A percentile compares a stretch with the other conserved stretches of the same genome.
Conservation (phyloP, 2,797 vertebrate species). For the Tarsius wallacei region DNA sequence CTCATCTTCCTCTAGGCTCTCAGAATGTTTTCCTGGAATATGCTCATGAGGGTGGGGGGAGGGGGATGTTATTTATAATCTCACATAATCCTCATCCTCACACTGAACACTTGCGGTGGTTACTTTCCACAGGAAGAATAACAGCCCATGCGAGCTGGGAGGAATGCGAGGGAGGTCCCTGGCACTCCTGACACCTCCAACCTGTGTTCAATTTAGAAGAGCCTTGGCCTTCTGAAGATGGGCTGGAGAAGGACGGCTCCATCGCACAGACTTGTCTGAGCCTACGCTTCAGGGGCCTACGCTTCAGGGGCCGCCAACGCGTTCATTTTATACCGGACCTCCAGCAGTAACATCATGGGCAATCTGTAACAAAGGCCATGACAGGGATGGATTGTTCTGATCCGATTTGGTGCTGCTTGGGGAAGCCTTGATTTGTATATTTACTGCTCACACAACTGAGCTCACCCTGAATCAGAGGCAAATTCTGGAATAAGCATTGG, state of each 20-base stretch:
- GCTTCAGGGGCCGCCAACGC: background rate
- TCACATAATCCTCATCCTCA: conserved; percentile 81
- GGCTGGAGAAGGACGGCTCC: background rate
- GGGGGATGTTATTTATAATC: conserved; percentile 88
- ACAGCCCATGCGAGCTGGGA: background rate
- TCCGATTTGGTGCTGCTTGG: accelerated
- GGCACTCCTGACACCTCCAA: background rate
- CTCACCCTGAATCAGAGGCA: background rate
- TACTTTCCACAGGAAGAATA: conserved; percentile 70
- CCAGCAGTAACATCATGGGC: background rate
- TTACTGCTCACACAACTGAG: background rate
- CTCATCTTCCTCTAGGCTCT: conserved; percentile 83
- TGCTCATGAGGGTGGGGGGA: conserved; percentile 8
- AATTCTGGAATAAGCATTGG: background rate
- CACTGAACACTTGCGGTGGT: conserved; percentile 78
- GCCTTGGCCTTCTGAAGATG: background rate
- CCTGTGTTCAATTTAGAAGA: conserved; percentile 31
- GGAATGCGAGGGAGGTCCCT: background rate
- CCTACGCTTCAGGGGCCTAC: background rate
- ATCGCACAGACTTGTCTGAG: background rate
- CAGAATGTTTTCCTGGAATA: conserved; percentile 89
- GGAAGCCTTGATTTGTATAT: background rate
- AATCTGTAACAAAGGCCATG: too few species aligned
- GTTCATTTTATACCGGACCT: accelerated
- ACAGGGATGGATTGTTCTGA: background rate